Conservation (phyloP, 2,113 vertebrate genomes). For the Sebastes fasciatus region DNA sequence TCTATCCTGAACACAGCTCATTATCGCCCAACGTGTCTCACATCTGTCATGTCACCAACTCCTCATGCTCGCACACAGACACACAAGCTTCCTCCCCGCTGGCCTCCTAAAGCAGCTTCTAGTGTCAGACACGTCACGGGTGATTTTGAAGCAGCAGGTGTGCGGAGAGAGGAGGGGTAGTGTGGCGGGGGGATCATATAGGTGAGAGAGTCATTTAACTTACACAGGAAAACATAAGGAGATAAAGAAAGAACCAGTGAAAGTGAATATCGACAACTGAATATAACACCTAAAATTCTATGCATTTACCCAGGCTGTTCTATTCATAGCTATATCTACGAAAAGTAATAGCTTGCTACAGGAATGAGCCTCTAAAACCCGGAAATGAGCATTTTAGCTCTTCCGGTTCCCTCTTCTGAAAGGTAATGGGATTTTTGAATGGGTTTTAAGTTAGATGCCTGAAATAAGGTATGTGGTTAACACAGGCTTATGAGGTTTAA, state of each 20-base stretch:
- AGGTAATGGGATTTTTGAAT: too few species aligned
- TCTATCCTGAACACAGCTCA: constrained; percentile 62
- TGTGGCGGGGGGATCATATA: not conserved
- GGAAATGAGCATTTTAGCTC: too few species aligned
- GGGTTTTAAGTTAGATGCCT: too few species aligned
- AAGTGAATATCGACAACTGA: not conserved
- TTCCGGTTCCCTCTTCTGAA: too few species aligned
- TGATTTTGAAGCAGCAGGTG: constrained; percentile 52
- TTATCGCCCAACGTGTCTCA: constrained; percentile 61
- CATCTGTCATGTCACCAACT: constrained; percentile 67
- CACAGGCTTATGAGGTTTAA: too few species aligned
- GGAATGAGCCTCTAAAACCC: too few species aligned
- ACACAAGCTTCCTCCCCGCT: constrained; percentile 1
- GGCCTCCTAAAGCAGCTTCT: constrained; percentile 9
- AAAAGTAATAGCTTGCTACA: too few species aligned
- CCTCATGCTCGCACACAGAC: constrained; percentile 3
- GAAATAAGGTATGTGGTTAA: too few species aligned
- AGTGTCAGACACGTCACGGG: constrained; percentile 40
- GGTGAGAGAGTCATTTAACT: not conserved
- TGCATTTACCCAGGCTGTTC: not conserved
- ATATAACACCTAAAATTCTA: accelerated
- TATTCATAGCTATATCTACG: too few species aligned
- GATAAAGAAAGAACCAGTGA: not conserved
- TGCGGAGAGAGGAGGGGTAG: not conserved
- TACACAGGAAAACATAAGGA: not conserved